Evolutionary conservation across 2,113 vertebrate genomes (phyloP), one percentile per base, ranked within the genome.

Genomic region (Zingel zingel): DNA sequence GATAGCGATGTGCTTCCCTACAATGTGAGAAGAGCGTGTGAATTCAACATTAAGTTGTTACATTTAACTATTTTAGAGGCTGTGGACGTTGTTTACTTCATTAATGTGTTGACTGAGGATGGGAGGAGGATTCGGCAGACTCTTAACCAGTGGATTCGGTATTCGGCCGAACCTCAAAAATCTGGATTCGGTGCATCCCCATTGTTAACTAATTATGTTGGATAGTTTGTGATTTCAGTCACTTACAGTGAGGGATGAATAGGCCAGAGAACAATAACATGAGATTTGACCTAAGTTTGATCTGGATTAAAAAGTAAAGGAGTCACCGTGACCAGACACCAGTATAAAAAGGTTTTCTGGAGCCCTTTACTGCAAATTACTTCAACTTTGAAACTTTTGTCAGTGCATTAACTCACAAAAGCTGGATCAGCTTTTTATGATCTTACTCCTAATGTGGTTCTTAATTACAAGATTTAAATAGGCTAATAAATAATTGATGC

Each of bases 401-500:
- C 51, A 19, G 10, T 3, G 57, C 36, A 6, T 16, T 2, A 33
- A 74, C 45, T 75, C 0, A 0, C 1, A 48, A 39, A 27, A 61
- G 19, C 21, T 19, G 23, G 15, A 58, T 61, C 50, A 13, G 51
- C 47, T 54, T 39, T 71, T 80, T 81, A 81, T 77, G 73, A 48
- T 65, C 65, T 48, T 3, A 3, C 27, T 33, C 6, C 21, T 81
- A 59, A 76, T 66, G 72, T 14, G 45, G 23, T 76, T 21, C 54
- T 62, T 77, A 81, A 81, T 81, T 72, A 72, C 47, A 8, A 43
- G 48, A 74, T 74, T 68, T 50, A 74, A 77, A 77, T 30, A 16
- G 74, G 48, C 57, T 64, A 27, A 77, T 81, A 25, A 77, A 86
- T 82, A 74, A 82, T 74, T 50, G 43, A 77, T 47, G 62, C 79